phyloP scores from a whole-genome alignment of 35 echinoderm and acorn worm species.

The Heliocidaris tuberculata region DNA sequence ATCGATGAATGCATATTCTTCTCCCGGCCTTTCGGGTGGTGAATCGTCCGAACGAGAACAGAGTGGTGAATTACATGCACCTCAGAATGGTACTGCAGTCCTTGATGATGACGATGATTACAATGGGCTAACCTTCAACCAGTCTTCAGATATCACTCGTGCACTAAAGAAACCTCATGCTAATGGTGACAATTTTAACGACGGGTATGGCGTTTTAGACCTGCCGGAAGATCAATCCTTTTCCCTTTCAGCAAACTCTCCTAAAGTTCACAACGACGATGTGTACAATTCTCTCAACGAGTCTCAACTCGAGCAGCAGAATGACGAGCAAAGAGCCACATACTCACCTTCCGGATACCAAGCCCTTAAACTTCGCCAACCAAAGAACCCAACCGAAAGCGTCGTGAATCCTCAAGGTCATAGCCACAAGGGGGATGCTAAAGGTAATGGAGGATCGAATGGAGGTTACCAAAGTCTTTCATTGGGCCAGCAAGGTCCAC shows the following conservation, averaged over 20 bases:
- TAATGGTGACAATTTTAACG: neutral
- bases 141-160: neutral
- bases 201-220: neutral
- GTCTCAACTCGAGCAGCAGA: neutral
- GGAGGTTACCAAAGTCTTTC: neutral
- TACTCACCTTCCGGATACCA: neutral
- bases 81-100: neutral
- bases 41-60: neutral
- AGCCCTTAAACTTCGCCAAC: neutral
- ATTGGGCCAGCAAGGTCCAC: neutral
- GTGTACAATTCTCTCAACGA: neutral
- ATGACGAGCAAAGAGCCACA: neutral
- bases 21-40: neutral
- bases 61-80: too few relatives aligned
- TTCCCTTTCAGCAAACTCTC: neutral
- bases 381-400: neutral
- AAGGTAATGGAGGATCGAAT: neutral
- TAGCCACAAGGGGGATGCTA: neutral
- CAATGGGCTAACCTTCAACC: neutral
- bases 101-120: neutral
- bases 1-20: neutral
- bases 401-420: neutral
- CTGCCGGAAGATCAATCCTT: neutral
- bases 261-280: neutral
- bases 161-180: neutral